Base-by-base conservation (phyloP, 2,888 invertebrate species). In the Drosophila neonasuta region DNA sequence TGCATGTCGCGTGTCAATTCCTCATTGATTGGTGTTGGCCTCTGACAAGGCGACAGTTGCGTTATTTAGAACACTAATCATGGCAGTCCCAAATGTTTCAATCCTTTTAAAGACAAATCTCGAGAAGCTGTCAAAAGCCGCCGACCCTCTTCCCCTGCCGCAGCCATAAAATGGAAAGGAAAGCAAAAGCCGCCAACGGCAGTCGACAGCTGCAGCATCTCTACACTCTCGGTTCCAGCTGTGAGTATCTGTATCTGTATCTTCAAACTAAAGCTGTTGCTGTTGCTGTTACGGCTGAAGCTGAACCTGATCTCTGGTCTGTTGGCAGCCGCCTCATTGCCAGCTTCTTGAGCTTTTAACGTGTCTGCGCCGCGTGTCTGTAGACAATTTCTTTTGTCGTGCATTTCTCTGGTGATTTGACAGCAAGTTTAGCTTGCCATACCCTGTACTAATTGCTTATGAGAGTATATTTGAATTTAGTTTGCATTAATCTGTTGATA, bases 31-130 rank as follows among this genome's bases (percentile, higher is more conserved):
- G 73, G 62, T 58, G 59, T 74, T 66, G 65, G 77, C 15, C 54
- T 15, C 48, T 57, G 60, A 36, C 62, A 54, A 67, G 54, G 61
- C 59, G 76, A 72, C 82, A 72, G 44, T 72, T 72, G 66, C 56
- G 72, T 74, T 82, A 83, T 83, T 82, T 80, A 68, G 83, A 80
- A 76, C 86, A 82, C 87, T 82, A 87, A 85, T 83, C 83, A 83
- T 71, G 85, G 65, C 85, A 72, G 55, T 64, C 58, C 70, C 74
- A 73, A 81, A 83, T 80, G 71, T 76, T 80, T 76, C 73, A 71
- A 85, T 86, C 85, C 82, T 74, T 77, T 70, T 70, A 60, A 55
- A 65, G 60, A 36, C 45, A 57, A 67, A 51, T 65, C 64, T 68
- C 56, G 20, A 48, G 41, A 56, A 51, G 64, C 79, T 71, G 80